A percentile compares a stretch with the other conserved stretches of the same genome.
Evolutionary conservation across 1,140 invertebrate genomes (phyloP).

Genomic region (Theocolax elegans): DNA sequence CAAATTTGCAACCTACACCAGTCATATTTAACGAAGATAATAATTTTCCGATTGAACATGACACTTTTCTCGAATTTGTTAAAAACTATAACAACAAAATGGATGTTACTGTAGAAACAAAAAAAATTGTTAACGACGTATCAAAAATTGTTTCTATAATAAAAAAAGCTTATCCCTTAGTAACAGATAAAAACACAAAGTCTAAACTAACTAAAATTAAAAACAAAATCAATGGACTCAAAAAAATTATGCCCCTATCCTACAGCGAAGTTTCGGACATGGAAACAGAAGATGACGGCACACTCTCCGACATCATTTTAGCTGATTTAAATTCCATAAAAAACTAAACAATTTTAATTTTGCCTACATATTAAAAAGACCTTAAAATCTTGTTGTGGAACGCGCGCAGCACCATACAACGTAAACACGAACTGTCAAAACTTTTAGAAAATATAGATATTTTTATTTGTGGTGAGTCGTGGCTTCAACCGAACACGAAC

Average conservation of each 20-base stretch:
- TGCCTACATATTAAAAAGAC: not conserved
- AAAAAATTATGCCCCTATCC: not conserved
- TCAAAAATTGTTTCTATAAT: not conserved
- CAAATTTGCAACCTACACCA: not conserved
- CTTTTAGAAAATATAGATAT: not conserved
- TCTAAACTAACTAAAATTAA: not conserved
- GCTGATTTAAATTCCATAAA: too few relatives aligned
- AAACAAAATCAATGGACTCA: not conserved
- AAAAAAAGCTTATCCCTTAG: not conserved
- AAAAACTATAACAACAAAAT: not conserved
- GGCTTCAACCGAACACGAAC: too few relatives aligned
- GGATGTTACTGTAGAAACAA: not conserved
- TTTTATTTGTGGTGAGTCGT: not conserved
- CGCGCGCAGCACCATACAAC: not conserved
- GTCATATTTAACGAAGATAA: not conserved
- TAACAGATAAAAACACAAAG: not conserved
- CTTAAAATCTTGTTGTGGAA: slow-evolving; percentile 17
- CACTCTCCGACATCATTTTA: not conserved
- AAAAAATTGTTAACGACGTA: not conserved
- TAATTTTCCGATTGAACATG: not conserved
- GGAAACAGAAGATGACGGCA: not conserved
- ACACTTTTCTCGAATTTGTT: not conserved
- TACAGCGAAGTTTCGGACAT: not conserved
- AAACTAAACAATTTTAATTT: not conserved
- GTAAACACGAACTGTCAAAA: not conserved